Evolutionary conservation across 2,888 invertebrate genomes (phyloP).

Genomic region (Ypsolopha scabrella): DNA sequence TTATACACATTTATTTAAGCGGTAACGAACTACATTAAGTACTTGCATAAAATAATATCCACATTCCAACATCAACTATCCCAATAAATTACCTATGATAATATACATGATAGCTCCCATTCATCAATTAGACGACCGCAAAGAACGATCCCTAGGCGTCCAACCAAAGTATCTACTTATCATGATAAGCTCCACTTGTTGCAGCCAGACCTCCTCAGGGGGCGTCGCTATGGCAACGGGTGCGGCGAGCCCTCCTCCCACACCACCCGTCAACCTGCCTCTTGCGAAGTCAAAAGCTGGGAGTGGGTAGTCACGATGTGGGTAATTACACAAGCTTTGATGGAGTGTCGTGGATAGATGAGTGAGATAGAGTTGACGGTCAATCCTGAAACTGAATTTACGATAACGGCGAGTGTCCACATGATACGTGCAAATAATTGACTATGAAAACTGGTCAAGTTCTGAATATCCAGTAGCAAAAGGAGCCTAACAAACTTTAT

Average conservation of each 20-base stretch:
- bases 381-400: conserved; percentile 12
- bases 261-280: conserved; percentile 17
- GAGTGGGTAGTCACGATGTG: conserved; percentile 38
- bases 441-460: no score
- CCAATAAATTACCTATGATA: no score
- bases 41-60: no score
- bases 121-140: no score
- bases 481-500: no score
- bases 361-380: neutral
- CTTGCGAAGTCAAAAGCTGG: conserved; percentile 43
- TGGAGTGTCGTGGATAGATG: conserved; percentile 19
- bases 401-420: neutral
- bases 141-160: no score
- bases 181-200: conserved; percentile 36
- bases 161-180: neutral
- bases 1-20: no score
- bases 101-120: no score
- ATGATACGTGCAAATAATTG: neutral
- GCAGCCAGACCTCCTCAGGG: conserved; percentile 27
- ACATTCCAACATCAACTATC: no score
- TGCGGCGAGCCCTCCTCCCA: conserved; percentile 15
- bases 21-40: no score
- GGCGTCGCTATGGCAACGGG: conserved; percentile 41
- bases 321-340: conserved; percentile 62
- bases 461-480: no score